Evolutionary conservation across 2,113 vertebrate genomes (phyloP).

Genomic region (Pedetes capensis): DNA sequence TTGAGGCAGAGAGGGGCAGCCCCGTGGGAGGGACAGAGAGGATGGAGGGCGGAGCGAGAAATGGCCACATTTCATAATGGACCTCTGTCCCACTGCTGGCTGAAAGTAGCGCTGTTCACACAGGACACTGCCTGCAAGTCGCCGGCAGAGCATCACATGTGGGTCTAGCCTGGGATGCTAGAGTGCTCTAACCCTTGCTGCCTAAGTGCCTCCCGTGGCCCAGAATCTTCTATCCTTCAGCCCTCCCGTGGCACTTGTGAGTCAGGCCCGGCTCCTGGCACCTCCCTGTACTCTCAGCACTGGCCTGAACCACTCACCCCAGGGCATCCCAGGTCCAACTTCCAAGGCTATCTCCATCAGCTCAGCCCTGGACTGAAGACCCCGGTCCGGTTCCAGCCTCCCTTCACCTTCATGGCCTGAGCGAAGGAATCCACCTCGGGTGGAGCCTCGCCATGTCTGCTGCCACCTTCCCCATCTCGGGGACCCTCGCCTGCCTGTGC

Average conservation of each 20-base stretch:
- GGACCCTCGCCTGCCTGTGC: not conserved
- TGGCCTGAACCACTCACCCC: fast-evolving
- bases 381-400: fast-evolving
- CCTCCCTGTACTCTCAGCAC: fast-evolving
- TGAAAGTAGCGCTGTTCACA: not conserved
- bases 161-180: not conserved
- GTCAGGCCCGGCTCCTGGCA: fast-evolving
- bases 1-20: fast-evolving
- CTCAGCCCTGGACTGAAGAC: not conserved
- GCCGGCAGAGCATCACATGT: not conserved
- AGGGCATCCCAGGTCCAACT: fast-evolving
- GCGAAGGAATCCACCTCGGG: not conserved
- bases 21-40: not conserved
- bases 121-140: fast-evolving
- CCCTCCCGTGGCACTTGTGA: not conserved
- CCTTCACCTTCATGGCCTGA: not conserved
- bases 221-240: not conserved
- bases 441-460: fast-evolving
- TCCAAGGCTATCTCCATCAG: not conserved
- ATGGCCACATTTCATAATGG: not conserved
- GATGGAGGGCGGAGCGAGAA: not conserved
- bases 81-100: not conserved
- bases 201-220: not conserved
- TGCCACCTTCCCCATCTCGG: not conserved
- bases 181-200: fast-evolving